Percentiles rank a stretch among this genome's conserved stretches.
These are phyloP conservation scores for Chorisops tibialis DNA, from an alignment of 2,888 invertebrate genomes.

Conservation along the genomic window DNA sequence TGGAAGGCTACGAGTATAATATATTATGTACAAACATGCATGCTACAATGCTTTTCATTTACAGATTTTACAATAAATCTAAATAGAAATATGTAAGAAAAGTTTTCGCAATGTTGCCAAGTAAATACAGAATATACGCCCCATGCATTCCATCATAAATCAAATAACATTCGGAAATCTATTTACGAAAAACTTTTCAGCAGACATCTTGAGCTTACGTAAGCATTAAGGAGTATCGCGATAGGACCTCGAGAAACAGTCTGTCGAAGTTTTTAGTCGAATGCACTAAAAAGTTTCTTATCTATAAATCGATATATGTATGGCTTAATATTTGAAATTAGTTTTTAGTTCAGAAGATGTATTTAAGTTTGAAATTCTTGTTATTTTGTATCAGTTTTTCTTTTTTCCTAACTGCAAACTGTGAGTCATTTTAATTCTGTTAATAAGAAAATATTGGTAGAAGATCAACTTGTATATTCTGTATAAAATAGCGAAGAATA, in stretches of 20 bases:
- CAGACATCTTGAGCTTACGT: constrained; percentile 18
- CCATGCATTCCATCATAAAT: constrained; percentile 17
- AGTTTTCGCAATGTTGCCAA: constrained; percentile 22
- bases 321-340: constrained; percentile 22
- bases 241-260: background rate
- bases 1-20: no score
- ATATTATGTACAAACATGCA: background rate
- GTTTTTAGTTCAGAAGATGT: constrained; percentile 18
- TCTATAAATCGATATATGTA: constrained; percentile 10
- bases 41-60: background rate
- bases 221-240: background rate
- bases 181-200: constrained; percentile 23
- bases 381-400: background rate
- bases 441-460: no score
- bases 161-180: constrained; percentile 22
- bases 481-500: no score
- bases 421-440: no score
- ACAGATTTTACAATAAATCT: no score
- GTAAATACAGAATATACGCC: constrained; percentile 24
- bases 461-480: no score
- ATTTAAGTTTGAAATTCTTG: constrained; percentile 1
- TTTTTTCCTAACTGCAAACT: no score
- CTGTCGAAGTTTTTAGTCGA: constrained; percentile 8
- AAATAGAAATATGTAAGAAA: background rate
- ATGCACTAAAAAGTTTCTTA: constrained; percentile 21